Base-by-base conservation (phyloP, 1,140 invertebrate species). In the Ditylenchus dipsaci region DNA sequence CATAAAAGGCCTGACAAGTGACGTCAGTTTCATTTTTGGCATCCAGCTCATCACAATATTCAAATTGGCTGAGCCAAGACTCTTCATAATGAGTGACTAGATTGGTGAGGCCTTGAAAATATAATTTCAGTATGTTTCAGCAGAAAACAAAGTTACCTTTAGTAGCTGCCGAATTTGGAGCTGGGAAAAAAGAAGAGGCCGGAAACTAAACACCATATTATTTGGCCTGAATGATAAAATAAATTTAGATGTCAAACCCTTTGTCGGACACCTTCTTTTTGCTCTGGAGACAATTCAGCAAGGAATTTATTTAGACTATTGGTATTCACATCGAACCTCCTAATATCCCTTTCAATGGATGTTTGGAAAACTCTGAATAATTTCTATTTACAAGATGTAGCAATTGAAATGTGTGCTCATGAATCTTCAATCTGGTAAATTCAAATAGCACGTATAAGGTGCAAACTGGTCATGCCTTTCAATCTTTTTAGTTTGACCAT, bases 11-110 rank as follows among this genome's bases (percentile, higher is more conserved):
- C n/a, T 68, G 29, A 38, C 58, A 75, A 17, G 33, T 76, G 15
- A 21, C 26, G 47, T 71, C 63, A n/a, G 53, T 29, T 7, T 60
- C 21, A 17, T 63, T 69, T 59, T 13, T 57, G 38, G 19, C 26
- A 23, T 19, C 58, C 26, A 29, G 33, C 29, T 77, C 45, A 43
- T 80, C 67, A 33, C 80, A 72, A 67, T 81, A 72, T 29, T 42
- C 42, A 19, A 81, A 77, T 33, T 76, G 69, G 13, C 63, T 63
- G 49, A 79, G 76, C 19, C 71, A 64, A 17, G 75, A 60, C 1
- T 74, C 42, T 15, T 76, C 68, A 57, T 61, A 61, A 30, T 61
- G n/a, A n/a, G 19, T n/a, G 15, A 53, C 49, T 15, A 53, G 8
- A 53, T 19, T 21, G 49, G 49, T 26, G n/a, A 53, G 49, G 23